These are phyloP conservation scores for Troides aeacus DNA, from an alignment of 2,888 invertebrate genomes.

Conservation along the genomic window DNA sequence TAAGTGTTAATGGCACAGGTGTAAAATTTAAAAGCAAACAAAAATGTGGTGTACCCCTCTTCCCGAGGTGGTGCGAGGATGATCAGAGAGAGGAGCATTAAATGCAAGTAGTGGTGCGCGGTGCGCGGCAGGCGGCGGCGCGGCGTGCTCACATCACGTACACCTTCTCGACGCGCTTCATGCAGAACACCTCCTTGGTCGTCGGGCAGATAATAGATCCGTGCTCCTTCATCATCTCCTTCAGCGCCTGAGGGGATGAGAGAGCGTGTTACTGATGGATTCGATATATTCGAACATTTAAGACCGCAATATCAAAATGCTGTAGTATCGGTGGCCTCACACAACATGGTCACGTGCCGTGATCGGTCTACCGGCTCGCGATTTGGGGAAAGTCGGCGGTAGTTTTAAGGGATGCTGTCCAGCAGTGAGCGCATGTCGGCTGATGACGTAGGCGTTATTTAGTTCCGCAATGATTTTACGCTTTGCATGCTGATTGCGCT, in stretches of 20 bases:
- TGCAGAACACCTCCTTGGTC: conserved; percentile 94
- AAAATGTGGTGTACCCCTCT: neutral
- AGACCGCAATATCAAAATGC: no score
- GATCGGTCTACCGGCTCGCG: no score
- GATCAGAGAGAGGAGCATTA: conserved; percentile 2
- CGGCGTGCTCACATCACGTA: conserved; percentile 91
- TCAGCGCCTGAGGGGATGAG: conserved; percentile 83
- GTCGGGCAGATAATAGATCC: conserved; percentile 96
- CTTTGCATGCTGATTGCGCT: no score
- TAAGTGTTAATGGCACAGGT: neutral
- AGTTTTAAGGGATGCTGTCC: no score
- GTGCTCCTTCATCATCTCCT: conserved; percentile 95
- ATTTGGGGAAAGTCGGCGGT: no score
- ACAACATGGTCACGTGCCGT: no score
- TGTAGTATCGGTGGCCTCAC: no score
- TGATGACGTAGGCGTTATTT: no score
- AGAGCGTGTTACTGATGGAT: no score
- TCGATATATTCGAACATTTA: no score
- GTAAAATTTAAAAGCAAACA: neutral
- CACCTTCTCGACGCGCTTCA: conserved; percentile 96
- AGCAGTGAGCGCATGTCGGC: no score
- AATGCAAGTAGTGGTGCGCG: conserved; percentile 18
- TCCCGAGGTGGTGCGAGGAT: neutral
- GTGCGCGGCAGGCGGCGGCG: neutral
- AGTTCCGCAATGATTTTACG: no score